Percentiles rank a stretch among this genome's conserved stretches.
These are phyloP conservation scores for Pegoplata infirma DNA, from an alignment of 2,888 invertebrate species.

Conservation along the genomic window DNA sequence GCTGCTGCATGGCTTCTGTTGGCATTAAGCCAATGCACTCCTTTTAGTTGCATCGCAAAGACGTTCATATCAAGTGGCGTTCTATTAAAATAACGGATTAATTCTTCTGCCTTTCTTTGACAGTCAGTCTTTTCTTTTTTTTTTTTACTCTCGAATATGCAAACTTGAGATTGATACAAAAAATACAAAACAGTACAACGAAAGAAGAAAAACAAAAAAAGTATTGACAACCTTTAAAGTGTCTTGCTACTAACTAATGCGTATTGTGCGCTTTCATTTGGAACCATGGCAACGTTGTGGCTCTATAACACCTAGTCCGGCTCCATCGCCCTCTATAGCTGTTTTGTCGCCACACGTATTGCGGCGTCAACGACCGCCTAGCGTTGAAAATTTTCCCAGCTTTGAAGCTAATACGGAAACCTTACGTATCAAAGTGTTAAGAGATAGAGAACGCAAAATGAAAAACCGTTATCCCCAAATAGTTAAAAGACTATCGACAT, in stretches of 20 bases:
- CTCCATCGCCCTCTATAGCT: conserved; percentile 74
- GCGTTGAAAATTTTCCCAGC: conserved; percentile 71
- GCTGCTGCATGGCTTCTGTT: conserved; percentile 55
- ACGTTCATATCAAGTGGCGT: conserved; percentile 46
- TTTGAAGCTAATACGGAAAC: conserved; percentile 51
- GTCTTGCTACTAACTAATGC: conserved; percentile 69
- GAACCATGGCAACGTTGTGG: conserved; percentile 78
- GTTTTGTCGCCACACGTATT: conserved; percentile 74
- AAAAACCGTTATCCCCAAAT: conserved; percentile 78
- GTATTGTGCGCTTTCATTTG: conserved; percentile 77
- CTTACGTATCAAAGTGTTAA: conserved; percentile 67
- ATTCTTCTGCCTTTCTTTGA: conserved; percentile 5
- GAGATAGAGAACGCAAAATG: conserved; percentile 69
- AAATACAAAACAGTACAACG: not conserved
- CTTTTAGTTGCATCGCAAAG: conserved; percentile 53
- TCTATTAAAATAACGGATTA: conserved; percentile 47
- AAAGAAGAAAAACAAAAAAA: not conserved
- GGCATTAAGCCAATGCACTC: conserved; percentile 42
- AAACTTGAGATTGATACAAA: conserved; percentile 30
- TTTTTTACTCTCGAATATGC: conserved; percentile 46
- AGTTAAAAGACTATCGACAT: conserved; percentile 79
- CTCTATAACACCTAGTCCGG: conserved; percentile 74
- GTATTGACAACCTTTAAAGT: not conserved
- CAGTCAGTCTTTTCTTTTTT: not conserved
- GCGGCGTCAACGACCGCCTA: conserved; percentile 76